A percentile compares a stretch with the other conserved stretches of the same genome.
Conservation (phyloP, 2,113 vertebrate species). For the Salminus brasiliensis region DNA sequence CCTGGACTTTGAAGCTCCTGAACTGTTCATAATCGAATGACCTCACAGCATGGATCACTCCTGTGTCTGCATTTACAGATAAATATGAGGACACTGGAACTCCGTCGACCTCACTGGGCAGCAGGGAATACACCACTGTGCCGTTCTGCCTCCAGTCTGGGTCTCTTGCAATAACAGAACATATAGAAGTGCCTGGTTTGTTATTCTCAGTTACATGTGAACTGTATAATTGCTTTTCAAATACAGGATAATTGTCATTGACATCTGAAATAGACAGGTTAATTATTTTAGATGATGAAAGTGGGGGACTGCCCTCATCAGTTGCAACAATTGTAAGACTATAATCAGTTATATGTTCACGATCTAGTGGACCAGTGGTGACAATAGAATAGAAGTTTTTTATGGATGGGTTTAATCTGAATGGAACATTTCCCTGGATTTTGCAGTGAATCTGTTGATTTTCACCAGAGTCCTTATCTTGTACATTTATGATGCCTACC, state of each 20-base stretch:
- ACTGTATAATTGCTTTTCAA: constrained; percentile 58
- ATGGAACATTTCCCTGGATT: constrained; percentile 66
- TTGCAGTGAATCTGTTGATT: constrained; percentile 70
- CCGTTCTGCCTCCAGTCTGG: no score
- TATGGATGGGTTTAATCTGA: constrained; percentile 67
- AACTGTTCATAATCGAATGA: no score
- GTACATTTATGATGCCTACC: constrained; percentile 74
- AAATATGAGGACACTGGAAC: no score
- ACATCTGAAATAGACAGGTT: constrained; percentile 61
- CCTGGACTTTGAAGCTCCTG: no score
- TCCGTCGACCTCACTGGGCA: no score
- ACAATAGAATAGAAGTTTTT: constrained; percentile 73
- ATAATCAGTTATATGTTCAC: constrained; percentile 63
- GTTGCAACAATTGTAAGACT: constrained; percentile 68
- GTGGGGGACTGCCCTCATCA: constrained; percentile 58
- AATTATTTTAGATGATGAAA: constrained; percentile 58
- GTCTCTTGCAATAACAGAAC: constrained; percentile 56
- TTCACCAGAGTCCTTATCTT: constrained; percentile 70
- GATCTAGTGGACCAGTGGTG: constrained; percentile 62
- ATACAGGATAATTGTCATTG: constrained; percentile 70
- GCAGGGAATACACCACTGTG: no score
- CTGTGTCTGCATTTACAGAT: no score
- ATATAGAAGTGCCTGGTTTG: constrained; percentile 51
- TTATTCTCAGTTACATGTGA: constrained; percentile 66
- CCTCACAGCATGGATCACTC: no score